Percentiles rank a stretch among this genome's conserved stretches.
phyloP scores from a whole-genome alignment of 1,140 invertebrate species.

The Linepithema humile region DNA sequence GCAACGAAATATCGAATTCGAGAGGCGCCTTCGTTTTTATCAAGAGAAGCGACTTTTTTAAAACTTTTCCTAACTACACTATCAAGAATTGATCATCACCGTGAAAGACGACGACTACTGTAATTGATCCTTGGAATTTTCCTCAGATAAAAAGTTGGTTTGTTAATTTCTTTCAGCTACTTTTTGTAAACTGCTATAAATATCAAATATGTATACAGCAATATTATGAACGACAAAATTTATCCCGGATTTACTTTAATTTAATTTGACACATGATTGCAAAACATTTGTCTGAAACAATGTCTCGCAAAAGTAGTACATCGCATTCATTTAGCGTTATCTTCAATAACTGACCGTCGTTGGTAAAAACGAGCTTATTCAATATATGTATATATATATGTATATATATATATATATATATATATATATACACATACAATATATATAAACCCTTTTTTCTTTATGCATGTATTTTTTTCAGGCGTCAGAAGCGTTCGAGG shows the following conservation, averaged over 20 bases:
- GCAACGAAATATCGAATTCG: conserved; percentile 32
- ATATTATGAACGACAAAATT: neutral
- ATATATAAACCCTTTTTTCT: conserved; percentile 45
- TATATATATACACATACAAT: no score
- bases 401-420: neutral
- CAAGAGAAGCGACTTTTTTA: conserved; percentile 30
- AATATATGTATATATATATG: neutral
- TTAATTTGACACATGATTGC: neutral
- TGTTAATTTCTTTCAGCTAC: conserved; percentile 46
- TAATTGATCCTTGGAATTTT: conserved; percentile 56
- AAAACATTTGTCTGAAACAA: conserved; percentile 15
- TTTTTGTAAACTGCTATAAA: neutral
- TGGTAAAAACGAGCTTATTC: neutral
- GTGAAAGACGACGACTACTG: conserved; percentile 7
- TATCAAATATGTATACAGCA: neutral
- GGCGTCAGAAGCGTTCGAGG: conserved; percentile 75
- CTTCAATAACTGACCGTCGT: conserved; percentile 35
- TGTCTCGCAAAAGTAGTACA: neutral
- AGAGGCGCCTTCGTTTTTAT: conserved; percentile 46
- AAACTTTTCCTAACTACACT: conserved; percentile 52
- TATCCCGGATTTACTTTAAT: neutral
- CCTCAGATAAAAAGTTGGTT: neutral
- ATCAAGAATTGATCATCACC: conserved; percentile 30
- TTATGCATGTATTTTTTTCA: conserved; percentile 66
- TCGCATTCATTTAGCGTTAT: conserved; percentile 22